Evolutionary conservation across 2,113 vertebrate genomes (phyloP), one percentile per base, ranked within the genome.

Genomic region (Seriola quinqueradiata): DNA sequence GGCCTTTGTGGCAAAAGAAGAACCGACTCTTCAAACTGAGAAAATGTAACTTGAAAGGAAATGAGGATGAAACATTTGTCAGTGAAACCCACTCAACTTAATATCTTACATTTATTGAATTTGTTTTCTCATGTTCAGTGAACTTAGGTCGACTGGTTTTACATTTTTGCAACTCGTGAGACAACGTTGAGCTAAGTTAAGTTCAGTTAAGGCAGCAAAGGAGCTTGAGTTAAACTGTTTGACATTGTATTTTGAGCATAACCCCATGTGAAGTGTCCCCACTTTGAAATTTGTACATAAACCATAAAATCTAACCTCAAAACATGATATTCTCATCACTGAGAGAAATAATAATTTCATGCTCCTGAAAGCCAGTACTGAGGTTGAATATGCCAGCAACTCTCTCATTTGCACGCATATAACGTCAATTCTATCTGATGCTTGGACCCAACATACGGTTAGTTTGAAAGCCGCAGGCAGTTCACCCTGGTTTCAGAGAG

Each of bases 401-500:
- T 89, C 79, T 90, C 72, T 91, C 87, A 90, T 90, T 90, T 88
- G 82, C 77, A 83, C 69, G 72, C 85, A 90, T 84, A 75, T 79
- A 83, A 85, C 67, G 58, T 77, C 52, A 82, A 63, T 83, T 89
- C 83, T 25, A 66, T 88, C 81, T 77, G 82, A 87, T 76, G 80
- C 68, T 71, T 77, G 68, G 84, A 82, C 78, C 60, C 17, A 68
- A 81, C 54, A 10, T 77, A 89, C 59, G 44, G 55, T 81, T 87
- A 81, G 88, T 91, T 68, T 44, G 52, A 79, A 92, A 92, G 81
- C 93, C 90, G 34, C 90, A 86, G 84, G 81, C 87, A 82, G 87
- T 90, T 92, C 75, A 66, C 40, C 89, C 89, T 55, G 42, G 59
- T 91, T 93, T 83, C 72, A 85, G 87, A 75, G 83, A 87, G 84